Conservation (phyloP, 2,113 vertebrate genomes). For the Festucalex cinctus region DNA sequence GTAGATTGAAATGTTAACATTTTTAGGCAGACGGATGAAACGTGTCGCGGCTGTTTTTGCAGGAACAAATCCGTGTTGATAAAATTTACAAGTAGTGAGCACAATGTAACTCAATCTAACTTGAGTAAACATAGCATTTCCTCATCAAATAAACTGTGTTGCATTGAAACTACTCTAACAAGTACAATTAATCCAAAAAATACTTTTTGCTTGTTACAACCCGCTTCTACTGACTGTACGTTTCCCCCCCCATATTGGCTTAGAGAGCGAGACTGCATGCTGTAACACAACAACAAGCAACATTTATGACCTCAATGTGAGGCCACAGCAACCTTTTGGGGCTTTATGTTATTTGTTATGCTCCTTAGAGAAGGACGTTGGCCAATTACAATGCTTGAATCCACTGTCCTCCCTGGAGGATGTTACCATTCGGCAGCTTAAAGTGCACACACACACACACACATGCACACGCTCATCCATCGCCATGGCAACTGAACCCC, state of each 20-base stretch:
- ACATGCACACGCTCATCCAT: conserved; percentile 24
- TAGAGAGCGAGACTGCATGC: neutral
- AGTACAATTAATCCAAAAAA: neutral
- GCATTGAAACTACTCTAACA: neutral
- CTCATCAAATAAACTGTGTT: neutral
- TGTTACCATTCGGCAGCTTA: conserved; percentile 41
- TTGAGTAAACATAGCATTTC: too few species aligned
- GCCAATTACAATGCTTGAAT: conserved; percentile 52
- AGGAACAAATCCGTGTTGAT: too few species aligned
- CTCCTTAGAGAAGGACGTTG: conserved; percentile 35
- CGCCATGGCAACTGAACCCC: conserved; percentile 49
- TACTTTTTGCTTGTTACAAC: neutral
- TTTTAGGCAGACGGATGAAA: too few species aligned
- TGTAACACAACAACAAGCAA: neutral
- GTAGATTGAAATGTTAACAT: too few species aligned
- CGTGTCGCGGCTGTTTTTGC: too few species aligned
- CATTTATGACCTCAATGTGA: conserved; percentile 10
- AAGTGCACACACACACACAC: conserved; percentile 63
- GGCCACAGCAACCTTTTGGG: conserved; percentile 28
- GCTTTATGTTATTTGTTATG: conserved; percentile 12
- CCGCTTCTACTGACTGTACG: conserved; percentile 21
- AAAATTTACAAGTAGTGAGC: too few species aligned
- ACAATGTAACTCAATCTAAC: too few species aligned
- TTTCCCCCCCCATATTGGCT: neutral
- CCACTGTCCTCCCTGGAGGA: conserved; percentile 41